phyloP scores from a whole-genome alignment of 2,888 invertebrate species.

The Euzetes globulus region DNA sequence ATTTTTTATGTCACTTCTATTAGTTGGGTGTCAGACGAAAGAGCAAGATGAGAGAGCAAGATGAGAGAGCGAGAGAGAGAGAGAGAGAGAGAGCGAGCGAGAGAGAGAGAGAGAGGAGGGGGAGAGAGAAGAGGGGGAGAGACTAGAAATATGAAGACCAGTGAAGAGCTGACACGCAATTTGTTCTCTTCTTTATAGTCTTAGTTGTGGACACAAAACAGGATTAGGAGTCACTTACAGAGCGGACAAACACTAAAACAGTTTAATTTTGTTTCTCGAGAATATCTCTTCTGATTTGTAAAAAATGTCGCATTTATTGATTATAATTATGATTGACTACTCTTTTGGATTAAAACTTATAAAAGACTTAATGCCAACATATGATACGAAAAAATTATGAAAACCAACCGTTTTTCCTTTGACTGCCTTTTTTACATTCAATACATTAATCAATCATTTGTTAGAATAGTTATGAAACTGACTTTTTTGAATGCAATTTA shows the following conservation, averaged over 20 bases:
- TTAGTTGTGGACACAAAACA: constrained; percentile 11
- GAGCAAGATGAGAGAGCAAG: neutral
- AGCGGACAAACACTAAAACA: neutral
- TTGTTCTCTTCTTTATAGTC: neutral
- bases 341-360: constrained; percentile 11
- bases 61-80: neutral
- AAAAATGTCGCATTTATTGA: constrained; percentile 13
- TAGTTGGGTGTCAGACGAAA: neutral
- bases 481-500: constrained; percentile 2
- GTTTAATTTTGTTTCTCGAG: neutral
- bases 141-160: neutral
- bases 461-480: neutral
- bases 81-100: neutral
- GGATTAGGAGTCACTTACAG: neutral
- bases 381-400: neutral
- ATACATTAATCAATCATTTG: constrained; percentile 19
- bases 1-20: constrained; percentile 21
- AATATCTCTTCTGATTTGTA: neutral
- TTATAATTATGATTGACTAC: constrained; percentile 27
- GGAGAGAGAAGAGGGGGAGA: no score
- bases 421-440: neutral
- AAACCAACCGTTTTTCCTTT: neutral
- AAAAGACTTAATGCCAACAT: neutral
- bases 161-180: neutral
- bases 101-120: neutral